These are phyloP conservation scores for Euzophera pinguis DNA, from an alignment of 2,888 invertebrate genomes.

Conservation along the genomic window DNA sequence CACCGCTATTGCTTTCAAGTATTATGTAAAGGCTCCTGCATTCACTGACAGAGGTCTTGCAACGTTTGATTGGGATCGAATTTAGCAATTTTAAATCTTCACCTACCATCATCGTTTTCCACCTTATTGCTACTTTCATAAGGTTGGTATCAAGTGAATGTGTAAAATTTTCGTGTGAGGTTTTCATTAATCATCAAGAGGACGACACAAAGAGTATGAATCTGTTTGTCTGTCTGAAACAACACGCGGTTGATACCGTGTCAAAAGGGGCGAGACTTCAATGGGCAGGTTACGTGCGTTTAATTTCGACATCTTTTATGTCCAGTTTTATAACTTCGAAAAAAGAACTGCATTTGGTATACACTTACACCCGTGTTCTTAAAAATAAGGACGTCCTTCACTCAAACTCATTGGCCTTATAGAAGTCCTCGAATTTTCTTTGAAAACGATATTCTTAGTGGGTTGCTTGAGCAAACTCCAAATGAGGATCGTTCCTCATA, in stretches of 20 bases:
- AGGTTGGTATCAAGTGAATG: constrained; percentile 17
- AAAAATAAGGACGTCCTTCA: no score
- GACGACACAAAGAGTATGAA: constrained; percentile 47
- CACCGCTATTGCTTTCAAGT: constrained; percentile 17
- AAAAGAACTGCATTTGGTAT: neutral
- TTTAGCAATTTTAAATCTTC: constrained; percentile 14
- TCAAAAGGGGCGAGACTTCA: constrained; percentile 44
- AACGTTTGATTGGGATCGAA: constrained; percentile 36
- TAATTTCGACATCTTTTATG: constrained; percentile 36
- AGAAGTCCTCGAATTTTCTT: no score
- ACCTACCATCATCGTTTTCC: constrained; percentile 22
- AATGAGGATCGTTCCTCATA: no score
- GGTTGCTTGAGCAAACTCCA: no score
- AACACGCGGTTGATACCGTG: constrained; percentile 63
- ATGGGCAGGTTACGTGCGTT: constrained; percentile 42
- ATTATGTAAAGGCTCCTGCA: constrained; percentile 28
- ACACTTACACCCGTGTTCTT: no score
- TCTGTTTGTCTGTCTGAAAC: constrained; percentile 67
- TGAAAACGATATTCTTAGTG: no score
- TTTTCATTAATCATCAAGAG: constrained; percentile 64
- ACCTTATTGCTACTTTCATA: constrained; percentile 27
- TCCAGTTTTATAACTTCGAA: constrained; percentile 2
- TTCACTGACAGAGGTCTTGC: constrained; percentile 41
- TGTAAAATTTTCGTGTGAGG: constrained; percentile 24
- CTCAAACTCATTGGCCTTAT: no score